These are phyloP conservation scores for Scaptomyza graminum DNA, from an alignment of 1,140 invertebrate species.

Conservation along the genomic window DNA sequence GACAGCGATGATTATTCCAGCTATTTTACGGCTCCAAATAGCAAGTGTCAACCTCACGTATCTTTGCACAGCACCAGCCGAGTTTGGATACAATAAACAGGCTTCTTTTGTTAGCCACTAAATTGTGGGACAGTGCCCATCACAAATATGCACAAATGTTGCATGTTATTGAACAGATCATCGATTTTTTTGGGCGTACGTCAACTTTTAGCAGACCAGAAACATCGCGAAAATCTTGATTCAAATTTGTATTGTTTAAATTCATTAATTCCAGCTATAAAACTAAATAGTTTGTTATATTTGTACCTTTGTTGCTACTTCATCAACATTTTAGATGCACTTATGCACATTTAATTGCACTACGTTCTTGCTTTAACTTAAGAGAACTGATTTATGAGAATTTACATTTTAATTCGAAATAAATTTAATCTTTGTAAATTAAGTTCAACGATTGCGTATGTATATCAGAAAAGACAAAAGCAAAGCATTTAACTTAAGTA, in stretches of 20 bases:
- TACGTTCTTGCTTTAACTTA: slow-evolving; percentile 15
- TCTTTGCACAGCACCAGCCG: slow-evolving; percentile 43
- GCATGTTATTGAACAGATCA: neutral
- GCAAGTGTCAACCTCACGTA: slow-evolving; percentile 75
- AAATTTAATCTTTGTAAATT: slow-evolving; percentile 18
- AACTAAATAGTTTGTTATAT: neutral
- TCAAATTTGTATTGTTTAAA: no score
- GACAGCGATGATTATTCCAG: slow-evolving; percentile 60
- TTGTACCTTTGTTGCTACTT: neutral
- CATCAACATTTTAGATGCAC: neutral
- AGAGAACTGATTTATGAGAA: slow-evolving; percentile 39
- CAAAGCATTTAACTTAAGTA: slow-evolving; percentile 11
- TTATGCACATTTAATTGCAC: slow-evolving; percentile 11
- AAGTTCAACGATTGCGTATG: neutral
- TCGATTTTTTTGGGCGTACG: no score
- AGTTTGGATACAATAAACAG: slow-evolving; percentile 10
- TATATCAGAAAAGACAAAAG: slow-evolving; percentile 26
- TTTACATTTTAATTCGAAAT: slow-evolving; percentile 16
- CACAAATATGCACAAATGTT: neutral
- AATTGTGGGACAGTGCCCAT: neutral
- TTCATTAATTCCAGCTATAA: no score
- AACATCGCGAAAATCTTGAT: no score
- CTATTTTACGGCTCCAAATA: slow-evolving; percentile 77
- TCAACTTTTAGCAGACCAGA: no score
- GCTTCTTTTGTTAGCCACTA: neutral